These are phyloP conservation scores for Drosophila triauraria DNA, from an alignment of 1,140 invertebrate species.

Conservation along the genomic window DNA sequence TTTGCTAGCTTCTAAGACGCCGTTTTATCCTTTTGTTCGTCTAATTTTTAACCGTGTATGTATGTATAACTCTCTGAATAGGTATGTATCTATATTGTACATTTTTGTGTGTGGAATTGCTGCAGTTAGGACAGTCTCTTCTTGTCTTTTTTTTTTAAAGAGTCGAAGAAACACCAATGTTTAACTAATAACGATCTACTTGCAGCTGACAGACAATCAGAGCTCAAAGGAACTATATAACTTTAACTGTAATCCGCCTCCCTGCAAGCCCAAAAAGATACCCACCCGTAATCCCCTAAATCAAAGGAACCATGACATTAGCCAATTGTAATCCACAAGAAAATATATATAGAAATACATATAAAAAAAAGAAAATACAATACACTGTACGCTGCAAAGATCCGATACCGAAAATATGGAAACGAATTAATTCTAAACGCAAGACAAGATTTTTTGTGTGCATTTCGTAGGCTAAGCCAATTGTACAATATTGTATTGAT, in stretches of 20 bases:
- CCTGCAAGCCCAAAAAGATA: conserved; percentile 24
- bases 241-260: conserved; percentile 17
- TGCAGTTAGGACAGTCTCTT: conserved; percentile 31
- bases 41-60: conserved; percentile 31
- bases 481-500: conserved; percentile 53
- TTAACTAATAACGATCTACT: conserved; percentile 53
- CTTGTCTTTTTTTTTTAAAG: not conserved
- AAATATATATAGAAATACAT: not conserved
- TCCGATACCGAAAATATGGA: conserved; percentile 19
- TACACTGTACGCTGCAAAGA: conserved; percentile 54
- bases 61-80: conserved; percentile 23
- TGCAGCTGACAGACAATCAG: conserved; percentile 81
- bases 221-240: conserved; percentile 61
- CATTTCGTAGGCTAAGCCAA: conserved; percentile 38
- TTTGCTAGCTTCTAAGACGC: conserved; percentile 56
- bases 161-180: conserved; percentile 11
- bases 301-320: conserved; percentile 22
- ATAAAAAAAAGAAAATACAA: not conserved
- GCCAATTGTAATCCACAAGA: conserved; percentile 25
- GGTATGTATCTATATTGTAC: conserved; percentile 28
- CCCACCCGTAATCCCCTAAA: conserved; percentile 10
- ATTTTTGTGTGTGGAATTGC: conserved; percentile 36
- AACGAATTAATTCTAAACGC: conserved; percentile 41
- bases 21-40: conserved; percentile 10
- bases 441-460: conserved; percentile 30